Conservation (phyloP, 2,888 invertebrate genomes). For the Caenorhabditis sp. region DNA sequence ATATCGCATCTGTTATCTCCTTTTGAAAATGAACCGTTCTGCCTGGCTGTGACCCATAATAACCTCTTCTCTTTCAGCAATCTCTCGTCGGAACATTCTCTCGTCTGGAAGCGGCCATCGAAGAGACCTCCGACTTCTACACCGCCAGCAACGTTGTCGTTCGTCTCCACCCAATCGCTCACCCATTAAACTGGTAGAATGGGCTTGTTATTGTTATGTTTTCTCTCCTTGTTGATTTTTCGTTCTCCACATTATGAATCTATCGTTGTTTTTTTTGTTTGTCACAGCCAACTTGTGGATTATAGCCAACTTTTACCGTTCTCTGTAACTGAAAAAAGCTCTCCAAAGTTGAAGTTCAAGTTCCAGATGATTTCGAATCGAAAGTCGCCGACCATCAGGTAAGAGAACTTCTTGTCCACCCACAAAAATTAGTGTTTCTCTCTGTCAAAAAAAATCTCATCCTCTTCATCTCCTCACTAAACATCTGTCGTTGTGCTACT, state of each 20-base stretch:
- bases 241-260: slow-evolving; percentile 6
- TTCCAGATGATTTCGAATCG: not conserved
- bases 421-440: slow-evolving; percentile 33
- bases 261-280: not conserved
- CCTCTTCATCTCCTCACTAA: not conserved
- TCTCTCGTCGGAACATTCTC: slow-evolving; percentile 59
- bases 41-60: not conserved
- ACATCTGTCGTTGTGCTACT: slow-evolving; percentile 29
- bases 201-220: not conserved
- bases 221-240: slow-evolving; percentile 8
- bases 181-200: slow-evolving; percentile 53
- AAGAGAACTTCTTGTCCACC: not conserved
- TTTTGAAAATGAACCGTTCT: too few species aligned
- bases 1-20: too few species aligned
- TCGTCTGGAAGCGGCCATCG: slow-evolving; percentile 40
- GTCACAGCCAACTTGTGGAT: too few species aligned
- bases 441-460: not conserved
- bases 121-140: slow-evolving; percentile 19
- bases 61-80: slow-evolving; percentile 49
- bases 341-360: too few species aligned
- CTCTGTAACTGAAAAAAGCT: too few species aligned
- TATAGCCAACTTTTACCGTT: too few species aligned
- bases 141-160: slow-evolving; percentile 39
- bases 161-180: slow-evolving; percentile 32
- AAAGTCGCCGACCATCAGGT: not conserved